These are phyloP conservation scores for Balanococcus diminutus DNA, from an alignment of 2,888 invertebrate genomes.

Conservation along the genomic window DNA sequence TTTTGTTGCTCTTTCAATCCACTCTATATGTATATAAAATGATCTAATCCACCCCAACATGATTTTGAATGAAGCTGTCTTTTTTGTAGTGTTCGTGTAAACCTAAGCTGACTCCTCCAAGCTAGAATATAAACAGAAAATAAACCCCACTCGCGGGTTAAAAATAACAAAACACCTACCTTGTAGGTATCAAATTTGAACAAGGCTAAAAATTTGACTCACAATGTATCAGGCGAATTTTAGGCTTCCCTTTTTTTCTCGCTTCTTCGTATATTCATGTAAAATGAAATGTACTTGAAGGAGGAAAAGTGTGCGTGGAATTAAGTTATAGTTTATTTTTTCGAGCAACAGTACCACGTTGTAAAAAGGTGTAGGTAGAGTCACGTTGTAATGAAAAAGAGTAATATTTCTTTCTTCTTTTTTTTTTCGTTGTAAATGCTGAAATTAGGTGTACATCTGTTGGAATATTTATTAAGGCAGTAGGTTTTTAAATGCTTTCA, in stretches of 20 bases:
- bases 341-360: no score
- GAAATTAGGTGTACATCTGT: constrained; percentile 22
- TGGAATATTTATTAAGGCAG: constrained; percentile 15
- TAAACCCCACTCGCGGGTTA: not conserved
- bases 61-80: not conserved
- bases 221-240: not conserved
- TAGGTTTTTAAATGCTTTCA: constrained; percentile 7
- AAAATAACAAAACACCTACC: not conserved
- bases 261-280: not conserved
- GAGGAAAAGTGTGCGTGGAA: not conserved
- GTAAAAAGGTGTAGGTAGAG: not conserved
- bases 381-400: not conserved
- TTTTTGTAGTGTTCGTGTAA: no score
- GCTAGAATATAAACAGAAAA: not conserved
- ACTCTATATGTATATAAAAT: not conserved
- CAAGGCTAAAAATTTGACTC: not conserved
- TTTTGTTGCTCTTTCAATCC: no score
- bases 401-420: constrained; percentile 18
- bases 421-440: not conserved
- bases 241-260: not conserved
- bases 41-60: not conserved
- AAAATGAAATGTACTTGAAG: not conserved
- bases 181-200: not conserved
- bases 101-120: not conserved
- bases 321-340: not conserved